Percentiles rank a stretch among this genome's conserved stretches.
Evolutionary conservation across 2,797 vertebrate species (phyloP).

Genomic region (Enoplosus armatus): DNA sequence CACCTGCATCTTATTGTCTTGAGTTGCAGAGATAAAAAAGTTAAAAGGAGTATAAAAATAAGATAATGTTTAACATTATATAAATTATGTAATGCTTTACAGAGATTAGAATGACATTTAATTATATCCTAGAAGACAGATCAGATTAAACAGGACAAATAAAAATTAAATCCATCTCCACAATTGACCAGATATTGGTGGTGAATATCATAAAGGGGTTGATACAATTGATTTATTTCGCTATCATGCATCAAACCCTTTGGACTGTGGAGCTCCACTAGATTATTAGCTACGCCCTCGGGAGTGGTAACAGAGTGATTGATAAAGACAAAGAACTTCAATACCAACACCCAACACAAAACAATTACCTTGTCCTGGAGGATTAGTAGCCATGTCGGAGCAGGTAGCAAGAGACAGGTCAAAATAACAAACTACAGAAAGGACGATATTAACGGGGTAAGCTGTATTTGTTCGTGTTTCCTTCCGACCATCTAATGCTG

Average conservation of each 20-base stretch:
- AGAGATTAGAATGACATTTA: not conserved
- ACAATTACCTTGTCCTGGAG: conserved; percentile 89
- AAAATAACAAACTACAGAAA: not conserved
- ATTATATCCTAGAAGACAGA: not conserved
- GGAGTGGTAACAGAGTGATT: not conserved
- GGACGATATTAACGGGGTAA: not conserved
- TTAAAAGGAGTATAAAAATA: not conserved
- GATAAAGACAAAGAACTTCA: conserved; percentile 6
- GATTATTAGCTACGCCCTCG: no score
- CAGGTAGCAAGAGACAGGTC: not conserved
- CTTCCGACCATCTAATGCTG: conserved; percentile 23
- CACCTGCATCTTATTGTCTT: no score
- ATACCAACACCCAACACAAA: not conserved
- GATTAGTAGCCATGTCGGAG: conserved; percentile 89
- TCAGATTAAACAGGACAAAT: not conserved
- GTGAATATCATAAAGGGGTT: no score
- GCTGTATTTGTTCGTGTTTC: conserved; percentile 17
- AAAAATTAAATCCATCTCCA: no score
- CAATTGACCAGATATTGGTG: no score
- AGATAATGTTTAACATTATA: not conserved
- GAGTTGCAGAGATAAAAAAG: not conserved
- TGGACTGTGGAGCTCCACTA: not conserved
- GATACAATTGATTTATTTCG: not conserved
- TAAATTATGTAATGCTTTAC: not conserved
- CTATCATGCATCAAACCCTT: not conserved